Conservation (phyloP, 2,113 vertebrate genomes). For the Butastur rufipennis region DNA sequence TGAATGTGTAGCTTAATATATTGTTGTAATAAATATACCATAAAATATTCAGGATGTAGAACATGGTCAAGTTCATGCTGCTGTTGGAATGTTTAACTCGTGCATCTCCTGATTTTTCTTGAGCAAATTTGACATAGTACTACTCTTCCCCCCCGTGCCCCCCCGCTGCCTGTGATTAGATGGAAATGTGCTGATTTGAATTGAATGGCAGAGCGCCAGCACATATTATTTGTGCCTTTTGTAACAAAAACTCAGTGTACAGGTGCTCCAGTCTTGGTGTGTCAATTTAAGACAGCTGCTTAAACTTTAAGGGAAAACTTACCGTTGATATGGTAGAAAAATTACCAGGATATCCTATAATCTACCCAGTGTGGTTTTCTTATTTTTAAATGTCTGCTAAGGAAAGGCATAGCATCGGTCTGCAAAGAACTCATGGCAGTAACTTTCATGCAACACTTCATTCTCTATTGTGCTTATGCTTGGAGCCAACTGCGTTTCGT, state of each 20-base stretch:
- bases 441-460: not conserved
- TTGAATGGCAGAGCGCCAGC: not conserved
- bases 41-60: slow-evolving; percentile 62
- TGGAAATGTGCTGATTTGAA: not conserved
- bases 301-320: not conserved
- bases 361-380: not conserved
- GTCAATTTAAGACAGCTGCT: not conserved
- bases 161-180: not conserved
- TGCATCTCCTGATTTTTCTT: slow-evolving; percentile 15
- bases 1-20: slow-evolving; percentile 49
- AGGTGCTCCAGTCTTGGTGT: not conserved
- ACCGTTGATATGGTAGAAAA: not conserved
- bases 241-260: not conserved
- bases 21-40: slow-evolving; percentile 53
- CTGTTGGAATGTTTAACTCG: slow-evolving; percentile 29
- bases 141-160: not conserved
- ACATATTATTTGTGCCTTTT: not conserved
- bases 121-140: not conserved
- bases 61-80: slow-evolving; percentile 7
- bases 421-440: not conserved
- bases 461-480: not conserved
- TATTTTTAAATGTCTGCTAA: not conserved
- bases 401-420: not conserved
- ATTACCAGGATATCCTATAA: not conserved
- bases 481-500: not conserved